phyloP scores from a whole-genome alignment of 1,140 invertebrate genomes.

The Brachystomella parvula region DNA sequence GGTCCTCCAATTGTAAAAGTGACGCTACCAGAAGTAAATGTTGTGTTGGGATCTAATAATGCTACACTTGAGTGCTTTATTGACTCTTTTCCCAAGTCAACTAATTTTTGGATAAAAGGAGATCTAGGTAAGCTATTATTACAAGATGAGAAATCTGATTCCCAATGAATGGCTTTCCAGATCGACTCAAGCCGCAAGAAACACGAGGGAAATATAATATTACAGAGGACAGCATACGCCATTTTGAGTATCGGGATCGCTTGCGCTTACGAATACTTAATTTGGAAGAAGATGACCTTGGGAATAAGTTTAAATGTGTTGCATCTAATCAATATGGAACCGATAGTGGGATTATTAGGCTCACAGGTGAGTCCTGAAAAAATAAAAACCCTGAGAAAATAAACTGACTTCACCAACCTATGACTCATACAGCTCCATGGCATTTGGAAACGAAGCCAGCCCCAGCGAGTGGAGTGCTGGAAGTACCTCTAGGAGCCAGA shows the following conservation, averaged over 20 bases:
- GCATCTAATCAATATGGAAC: constrained; percentile 2
- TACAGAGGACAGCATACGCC: background rate
- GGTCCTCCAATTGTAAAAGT: background rate
- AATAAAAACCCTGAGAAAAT: background rate
- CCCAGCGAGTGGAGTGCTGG: background rate
- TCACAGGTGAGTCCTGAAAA: background rate
- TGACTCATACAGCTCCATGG: background rate
- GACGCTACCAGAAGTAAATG: background rate
- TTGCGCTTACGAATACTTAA: background rate
- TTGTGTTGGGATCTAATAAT: background rate
- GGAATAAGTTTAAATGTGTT: background rate
- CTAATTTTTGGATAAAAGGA: constrained; percentile 2
- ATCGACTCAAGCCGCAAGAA: background rate
- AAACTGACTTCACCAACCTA: background rate
- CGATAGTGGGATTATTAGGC: background rate
- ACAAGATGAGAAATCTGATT: background rate
- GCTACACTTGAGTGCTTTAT: constrained; percentile 9
- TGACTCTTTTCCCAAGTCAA: background rate
- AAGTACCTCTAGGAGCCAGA: background rate
- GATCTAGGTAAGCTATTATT: background rate
- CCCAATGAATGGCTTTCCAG: background rate
- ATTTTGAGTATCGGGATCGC: constrained; percentile 1
- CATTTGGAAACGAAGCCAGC: background rate
- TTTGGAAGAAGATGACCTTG: background rate
- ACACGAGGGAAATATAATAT: background rate